Conservation (phyloP, 2,113 vertebrate species). For the Menidia beryllina region DNA sequence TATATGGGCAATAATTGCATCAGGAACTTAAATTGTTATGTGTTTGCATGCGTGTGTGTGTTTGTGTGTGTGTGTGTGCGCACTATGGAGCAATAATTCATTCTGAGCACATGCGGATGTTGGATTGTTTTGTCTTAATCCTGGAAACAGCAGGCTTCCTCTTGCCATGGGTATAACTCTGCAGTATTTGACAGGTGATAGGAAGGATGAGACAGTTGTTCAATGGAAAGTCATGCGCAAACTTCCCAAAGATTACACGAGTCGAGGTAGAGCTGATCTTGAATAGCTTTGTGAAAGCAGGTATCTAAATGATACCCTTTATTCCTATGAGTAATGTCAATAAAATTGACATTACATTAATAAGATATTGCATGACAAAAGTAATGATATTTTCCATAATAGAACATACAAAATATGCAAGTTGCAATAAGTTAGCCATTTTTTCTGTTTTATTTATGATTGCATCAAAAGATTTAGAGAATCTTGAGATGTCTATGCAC, state of each 20-base stretch:
- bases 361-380: too few species aligned
- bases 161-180: not conserved
- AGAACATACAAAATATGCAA: too few species aligned
- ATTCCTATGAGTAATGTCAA: too few species aligned
- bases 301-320: not conserved
- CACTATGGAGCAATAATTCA: conserved; percentile 31
- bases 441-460: too few species aligned
- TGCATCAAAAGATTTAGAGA: too few species aligned
- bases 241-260: conserved; percentile 3
- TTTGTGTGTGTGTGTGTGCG: conserved; percentile 22
- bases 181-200: conserved; percentile 23
- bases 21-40: conserved; percentile 42
- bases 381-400: too few species aligned
- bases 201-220: conserved; percentile 5
- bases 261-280: conserved; percentile 1
- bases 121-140: conserved; percentile 24
- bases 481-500: too few species aligned
- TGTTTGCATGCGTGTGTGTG: too few species aligned
- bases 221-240: conserved; percentile 9
- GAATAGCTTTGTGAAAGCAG: not conserved
- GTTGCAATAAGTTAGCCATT: too few species aligned
- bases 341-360: too few species aligned
- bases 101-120: not conserved
- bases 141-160: conserved; percentile 35
- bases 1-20: conserved; percentile 68